These are phyloP conservation scores for Odontamblyopus lacepedii DNA, from an alignment of 2,797 vertebrate genomes.

Conservation along the genomic window DNA sequence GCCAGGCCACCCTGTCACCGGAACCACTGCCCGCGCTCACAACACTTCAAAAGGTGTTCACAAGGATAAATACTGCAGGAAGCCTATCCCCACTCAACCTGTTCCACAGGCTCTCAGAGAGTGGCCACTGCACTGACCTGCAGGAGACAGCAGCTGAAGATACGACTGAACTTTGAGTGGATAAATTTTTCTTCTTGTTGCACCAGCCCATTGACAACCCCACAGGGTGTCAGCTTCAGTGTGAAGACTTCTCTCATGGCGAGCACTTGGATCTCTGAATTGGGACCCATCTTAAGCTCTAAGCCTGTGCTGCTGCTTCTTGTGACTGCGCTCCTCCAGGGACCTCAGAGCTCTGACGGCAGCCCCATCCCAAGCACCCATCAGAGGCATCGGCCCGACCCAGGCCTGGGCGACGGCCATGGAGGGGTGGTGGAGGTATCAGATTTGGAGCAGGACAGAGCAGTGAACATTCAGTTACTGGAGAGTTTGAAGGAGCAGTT, in stretches of 20 bases:
- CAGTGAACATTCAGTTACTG: slow-evolving; percentile 85
- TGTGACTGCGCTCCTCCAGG: slow-evolving; percentile 55
- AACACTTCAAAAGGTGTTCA: slow-evolving; percentile 77
- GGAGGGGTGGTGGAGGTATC: slow-evolving; percentile 85
- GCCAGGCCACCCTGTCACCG: slow-evolving; percentile 81
- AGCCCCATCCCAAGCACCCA: slow-evolving; percentile 85
- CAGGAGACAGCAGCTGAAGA: not conserved
- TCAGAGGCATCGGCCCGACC: slow-evolving; percentile 71
- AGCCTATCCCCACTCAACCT: slow-evolving; percentile 40
- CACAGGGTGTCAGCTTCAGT: slow-evolving; percentile 39
- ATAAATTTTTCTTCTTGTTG: slow-evolving; percentile 24
- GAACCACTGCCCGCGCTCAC: slow-evolving; percentile 73
- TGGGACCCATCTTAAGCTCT: slow-evolving; percentile 64
- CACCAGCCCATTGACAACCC: slow-evolving; percentile 30
- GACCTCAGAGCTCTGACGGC: slow-evolving; percentile 62
- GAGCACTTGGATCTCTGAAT: slow-evolving; percentile 69
- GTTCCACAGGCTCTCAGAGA: slow-evolving; percentile 20
- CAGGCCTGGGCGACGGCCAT: slow-evolving; percentile 80
- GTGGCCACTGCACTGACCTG: slow-evolving; percentile 67
- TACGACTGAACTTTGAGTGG: slow-evolving; percentile 1
- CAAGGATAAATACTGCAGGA: slow-evolving; percentile 73
- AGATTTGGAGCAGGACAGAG: slow-evolving; percentile 83
- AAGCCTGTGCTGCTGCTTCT: slow-evolving; percentile 73
- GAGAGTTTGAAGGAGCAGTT: slow-evolving; percentile 91
- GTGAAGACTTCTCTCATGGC: slow-evolving; percentile 80